These are phyloP conservation scores for Lasioglossum vierecki DNA, from an alignment of 2,888 invertebrate genomes.

Conservation along the genomic window DNA sequence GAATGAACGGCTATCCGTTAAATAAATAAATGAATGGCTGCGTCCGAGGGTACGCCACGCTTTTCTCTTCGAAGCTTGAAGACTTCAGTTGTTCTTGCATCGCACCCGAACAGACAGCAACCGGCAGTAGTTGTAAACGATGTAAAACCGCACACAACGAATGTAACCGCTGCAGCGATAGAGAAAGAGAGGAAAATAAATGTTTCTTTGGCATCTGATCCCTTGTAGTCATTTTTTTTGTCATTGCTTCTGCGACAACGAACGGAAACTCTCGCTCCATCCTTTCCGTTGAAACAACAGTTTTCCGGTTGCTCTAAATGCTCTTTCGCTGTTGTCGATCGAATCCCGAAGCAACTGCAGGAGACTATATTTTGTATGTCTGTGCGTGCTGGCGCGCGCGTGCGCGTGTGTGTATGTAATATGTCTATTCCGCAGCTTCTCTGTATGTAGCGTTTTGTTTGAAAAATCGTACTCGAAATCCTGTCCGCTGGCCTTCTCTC, in stretches of 20 bases:
- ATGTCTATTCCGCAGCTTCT: conserved; percentile 51
- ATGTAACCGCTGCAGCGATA: conserved; percentile 32
- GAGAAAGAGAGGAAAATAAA: conserved; percentile 50
- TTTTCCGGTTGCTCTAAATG: not conserved
- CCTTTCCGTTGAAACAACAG: not conserved
- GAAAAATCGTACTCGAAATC: conserved; percentile 71
- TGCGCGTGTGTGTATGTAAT: conserved; percentile 44
- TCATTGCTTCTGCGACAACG: conserved; percentile 20
- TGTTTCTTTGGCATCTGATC: conserved; percentile 46
- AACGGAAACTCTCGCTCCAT: not conserved
- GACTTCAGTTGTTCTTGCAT: conserved; percentile 57
- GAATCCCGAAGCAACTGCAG: not conserved
- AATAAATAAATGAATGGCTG: not conserved
- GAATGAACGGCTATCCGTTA: not conserved
- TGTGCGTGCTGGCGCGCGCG: conserved; percentile 19
- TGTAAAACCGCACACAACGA: conserved; percentile 9
- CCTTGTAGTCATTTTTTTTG: conserved; percentile 42
- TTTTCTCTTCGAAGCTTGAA: not conserved
- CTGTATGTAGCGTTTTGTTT: conserved; percentile 56
- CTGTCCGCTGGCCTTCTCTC: conserved; percentile 77
- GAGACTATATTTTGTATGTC: not conserved
- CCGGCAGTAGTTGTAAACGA: conserved; percentile 1
- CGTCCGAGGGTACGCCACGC: not conserved
- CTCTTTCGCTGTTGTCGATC: not conserved
- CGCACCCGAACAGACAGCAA: not conserved